Base-by-base conservation (phyloP, 1,140 invertebrate species). In the Hylyphantes graminicola region DNA sequence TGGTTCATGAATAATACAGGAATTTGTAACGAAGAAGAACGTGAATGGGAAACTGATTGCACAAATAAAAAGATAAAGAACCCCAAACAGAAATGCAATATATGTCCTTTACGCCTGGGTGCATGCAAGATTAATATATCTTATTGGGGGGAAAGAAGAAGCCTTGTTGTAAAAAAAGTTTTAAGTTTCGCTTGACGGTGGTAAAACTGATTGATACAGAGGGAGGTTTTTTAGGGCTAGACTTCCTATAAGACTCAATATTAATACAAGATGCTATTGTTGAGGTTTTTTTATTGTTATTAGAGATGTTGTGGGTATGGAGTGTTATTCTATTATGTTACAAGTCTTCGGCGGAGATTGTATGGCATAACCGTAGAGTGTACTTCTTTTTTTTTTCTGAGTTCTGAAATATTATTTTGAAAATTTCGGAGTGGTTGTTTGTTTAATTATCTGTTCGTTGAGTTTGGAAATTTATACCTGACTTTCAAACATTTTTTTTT, bases 161-260 rank as follows among this genome's bases (percentile, higher is more conserved):
- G 57, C 12, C 12, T 57, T 13, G n/a, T 7, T 51, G 54, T 10
- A 35, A 78, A 80, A 80, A 80, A 80, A 68, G 67, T 70, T 57
- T 70, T 70, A 80, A 80, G 65, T 80, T 80, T 80, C 77, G 50
- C 64, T 35, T 80, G 77, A 80, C 77, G 77, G 9, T 13, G 8
- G 17, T 15, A 70, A 80, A 80, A 80, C 67, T 80, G 77, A 80
- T 80, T 80, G 77, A 80, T 80, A 70, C 54, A 80, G 70, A 70
- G 77, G 70, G 7, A 17, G 35, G 11, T 79, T 79, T 67, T 70
- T 67, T 59, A n/a, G 10, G n/a, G 19, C 72, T 21, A 21, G n/a
- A 15, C 53, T 65, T 63, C 50, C 48, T 63, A 65, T 77, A 61
- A 77, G 63, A 77, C 57, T 19, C 48, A 17, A 21, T 21, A 77